Conservation (phyloP, 2,797 vertebrate species). For the Cynopterus sphinx region DNA sequence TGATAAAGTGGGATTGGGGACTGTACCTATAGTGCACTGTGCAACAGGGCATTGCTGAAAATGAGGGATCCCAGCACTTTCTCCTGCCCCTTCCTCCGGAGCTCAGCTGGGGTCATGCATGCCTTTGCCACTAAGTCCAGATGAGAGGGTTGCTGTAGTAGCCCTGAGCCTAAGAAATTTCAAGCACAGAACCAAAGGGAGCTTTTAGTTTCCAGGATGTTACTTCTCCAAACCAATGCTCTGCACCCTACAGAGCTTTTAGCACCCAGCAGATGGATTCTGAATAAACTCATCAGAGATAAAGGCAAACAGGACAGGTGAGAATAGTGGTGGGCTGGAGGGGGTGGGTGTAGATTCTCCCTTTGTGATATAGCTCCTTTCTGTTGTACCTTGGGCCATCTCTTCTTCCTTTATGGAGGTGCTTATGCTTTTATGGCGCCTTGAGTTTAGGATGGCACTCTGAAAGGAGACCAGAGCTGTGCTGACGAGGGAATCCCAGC, state of each 20-base stretch:
- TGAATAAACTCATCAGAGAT: slow-evolving; percentile 20
- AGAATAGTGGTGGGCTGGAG: background rate
- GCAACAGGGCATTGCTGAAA: background rate
- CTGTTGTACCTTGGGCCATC: background rate
- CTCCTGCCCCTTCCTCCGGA: background rate
- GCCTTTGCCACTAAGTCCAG: background rate
- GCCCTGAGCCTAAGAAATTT: background rate
- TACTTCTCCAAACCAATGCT: background rate
- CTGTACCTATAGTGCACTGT: rapidly evolving
- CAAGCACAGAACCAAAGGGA: background rate
- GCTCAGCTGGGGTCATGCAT: background rate
- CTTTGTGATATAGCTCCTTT: background rate
- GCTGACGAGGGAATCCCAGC: background rate
- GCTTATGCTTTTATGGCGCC: background rate
- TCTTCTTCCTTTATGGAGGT: slow-evolving; percentile 39
- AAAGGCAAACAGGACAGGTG: background rate
- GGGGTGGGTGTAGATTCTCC: background rate
- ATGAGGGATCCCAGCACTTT: background rate
- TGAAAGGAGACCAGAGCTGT: background rate
- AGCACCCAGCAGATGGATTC: slow-evolving; percentile 48
- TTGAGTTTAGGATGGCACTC: background rate
- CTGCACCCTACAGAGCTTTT: slow-evolving; percentile 18
- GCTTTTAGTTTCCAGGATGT: background rate
- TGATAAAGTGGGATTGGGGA: background rate
- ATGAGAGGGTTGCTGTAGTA: background rate